These are phyloP conservation scores for Callipepla californica DNA, from an alignment of 2,113 vertebrate species.

Conservation along the genomic window DNA sequence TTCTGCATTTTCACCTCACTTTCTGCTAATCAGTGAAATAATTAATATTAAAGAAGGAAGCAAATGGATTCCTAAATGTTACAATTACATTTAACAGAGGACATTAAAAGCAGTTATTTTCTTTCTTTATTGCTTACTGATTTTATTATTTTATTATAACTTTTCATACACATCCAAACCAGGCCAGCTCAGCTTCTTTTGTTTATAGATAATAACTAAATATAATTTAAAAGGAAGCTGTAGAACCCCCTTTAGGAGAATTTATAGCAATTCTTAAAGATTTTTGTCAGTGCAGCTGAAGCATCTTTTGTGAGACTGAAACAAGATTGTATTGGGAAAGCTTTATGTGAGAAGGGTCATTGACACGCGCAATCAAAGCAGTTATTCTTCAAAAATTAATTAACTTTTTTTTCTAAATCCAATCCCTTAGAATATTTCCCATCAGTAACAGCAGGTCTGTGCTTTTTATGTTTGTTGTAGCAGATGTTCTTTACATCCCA, in stretches of 20 bases:
- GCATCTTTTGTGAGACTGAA: constrained; percentile 39
- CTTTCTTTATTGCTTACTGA: constrained; percentile 20
- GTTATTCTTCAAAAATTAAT: constrained; percentile 72
- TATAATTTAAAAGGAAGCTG: constrained; percentile 5
- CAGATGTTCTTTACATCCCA: constrained; percentile 62
- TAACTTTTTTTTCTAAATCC: constrained; percentile 47
- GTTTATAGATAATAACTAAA: constrained; percentile 31
- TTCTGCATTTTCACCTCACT: neutral
- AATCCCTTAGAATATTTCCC: constrained; percentile 34
- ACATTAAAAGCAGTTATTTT: constrained; percentile 54
- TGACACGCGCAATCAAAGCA: constrained; percentile 33
- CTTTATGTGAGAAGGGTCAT: constrained; percentile 53
- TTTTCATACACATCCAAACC: constrained; percentile 21
- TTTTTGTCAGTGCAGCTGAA: constrained; percentile 25
- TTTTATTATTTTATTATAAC: constrained; percentile 45
- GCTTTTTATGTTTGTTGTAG: constrained; percentile 52
- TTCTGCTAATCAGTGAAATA: constrained; percentile 29
- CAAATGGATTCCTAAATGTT: constrained; percentile 36
- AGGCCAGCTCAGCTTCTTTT: constrained; percentile 27
- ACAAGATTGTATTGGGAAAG: constrained; percentile 38
- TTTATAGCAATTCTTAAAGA: neutral
- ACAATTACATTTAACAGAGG: constrained; percentile 37
- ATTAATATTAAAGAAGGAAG: constrained; percentile 26
- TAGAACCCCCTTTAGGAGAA: neutral
- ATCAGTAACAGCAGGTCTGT: constrained; percentile 57